These are phyloP conservation scores for Drosophila leonis DNA, from an alignment of 2,888 invertebrate genomes.

Conservation along the genomic window DNA sequence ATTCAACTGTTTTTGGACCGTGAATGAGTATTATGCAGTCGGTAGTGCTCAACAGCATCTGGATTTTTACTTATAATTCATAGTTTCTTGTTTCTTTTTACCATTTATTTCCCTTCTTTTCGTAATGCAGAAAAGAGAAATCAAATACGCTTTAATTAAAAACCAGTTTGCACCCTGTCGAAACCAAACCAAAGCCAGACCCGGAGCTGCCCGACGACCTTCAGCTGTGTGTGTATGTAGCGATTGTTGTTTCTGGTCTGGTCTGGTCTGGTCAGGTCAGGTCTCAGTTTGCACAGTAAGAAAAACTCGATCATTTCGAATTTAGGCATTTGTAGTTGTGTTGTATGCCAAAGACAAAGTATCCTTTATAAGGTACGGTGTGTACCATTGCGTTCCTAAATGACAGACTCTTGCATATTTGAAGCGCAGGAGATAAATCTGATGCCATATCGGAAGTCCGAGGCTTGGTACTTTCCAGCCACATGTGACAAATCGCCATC, in stretches of 20 bases:
- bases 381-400: neutral
- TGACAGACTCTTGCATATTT: neutral
- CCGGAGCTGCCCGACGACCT: constrained; percentile 29
- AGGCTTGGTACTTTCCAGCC: neutral
- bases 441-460: too few species aligned
- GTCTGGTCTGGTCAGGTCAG: neutral
- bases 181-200: neutral
- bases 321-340: too few species aligned
- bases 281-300: neutral
- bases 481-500: neutral
- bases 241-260: neutral
- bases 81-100: constrained; percentile 24
- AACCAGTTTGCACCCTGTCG: constrained; percentile 63
- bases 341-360: neutral
- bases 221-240: constrained; percentile 22
- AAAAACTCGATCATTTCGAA: neutral
- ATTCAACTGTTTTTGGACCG: neutral
- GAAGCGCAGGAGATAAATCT: neutral
- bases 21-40: neutral
- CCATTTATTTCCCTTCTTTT: constrained; percentile 20
- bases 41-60: neutral
- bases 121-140: constrained; percentile 29
- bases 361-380: neutral
- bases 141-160: constrained; percentile 68
- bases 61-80: neutral